phyloP scores from a whole-genome alignment of 2,888 invertebrate genomes.

The Noctua pronuba region DNA sequence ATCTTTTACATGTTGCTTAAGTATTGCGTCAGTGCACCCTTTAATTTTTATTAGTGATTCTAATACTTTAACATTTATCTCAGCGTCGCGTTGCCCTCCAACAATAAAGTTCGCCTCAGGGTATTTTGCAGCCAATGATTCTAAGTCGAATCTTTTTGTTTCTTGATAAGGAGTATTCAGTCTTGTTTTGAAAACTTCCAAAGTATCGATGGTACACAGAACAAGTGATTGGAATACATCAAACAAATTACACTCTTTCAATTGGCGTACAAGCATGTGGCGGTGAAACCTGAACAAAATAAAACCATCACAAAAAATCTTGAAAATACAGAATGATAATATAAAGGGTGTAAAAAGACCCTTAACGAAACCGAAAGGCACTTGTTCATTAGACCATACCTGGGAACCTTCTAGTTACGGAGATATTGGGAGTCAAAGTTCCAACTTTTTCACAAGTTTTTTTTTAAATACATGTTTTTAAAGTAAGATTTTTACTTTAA shows the following conservation, averaged over 20 bases:
- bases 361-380: too few relatives aligned
- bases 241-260: neutral
- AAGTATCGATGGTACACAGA: neutral
- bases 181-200: neutral
- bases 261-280: neutral
- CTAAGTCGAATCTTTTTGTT: neutral
- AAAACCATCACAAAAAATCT: too few relatives aligned
- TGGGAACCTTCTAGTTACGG: too few relatives aligned
- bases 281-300: neutral
- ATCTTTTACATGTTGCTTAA: neutral
- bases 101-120: neutral
- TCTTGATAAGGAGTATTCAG: neutral
- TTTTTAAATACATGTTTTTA: too few relatives aligned
- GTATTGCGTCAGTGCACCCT: neutral
- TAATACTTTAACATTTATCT: neutral
- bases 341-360: too few relatives aligned
- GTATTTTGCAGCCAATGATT: neutral
- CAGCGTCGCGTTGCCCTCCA: neutral
- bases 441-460: too few relatives aligned
- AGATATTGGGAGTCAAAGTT: too few relatives aligned
- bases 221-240: neutral
- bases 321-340: too few relatives aligned
- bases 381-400: too few relatives aligned
- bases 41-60: neutral
- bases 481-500: too few relatives aligned